A percentile compares a stretch with the other conserved stretches of the same genome.
Evolutionary conservation across 2,797 vertebrate genomes (phyloP).

Genomic region (Sebastiscus albofasciatus): DNA sequence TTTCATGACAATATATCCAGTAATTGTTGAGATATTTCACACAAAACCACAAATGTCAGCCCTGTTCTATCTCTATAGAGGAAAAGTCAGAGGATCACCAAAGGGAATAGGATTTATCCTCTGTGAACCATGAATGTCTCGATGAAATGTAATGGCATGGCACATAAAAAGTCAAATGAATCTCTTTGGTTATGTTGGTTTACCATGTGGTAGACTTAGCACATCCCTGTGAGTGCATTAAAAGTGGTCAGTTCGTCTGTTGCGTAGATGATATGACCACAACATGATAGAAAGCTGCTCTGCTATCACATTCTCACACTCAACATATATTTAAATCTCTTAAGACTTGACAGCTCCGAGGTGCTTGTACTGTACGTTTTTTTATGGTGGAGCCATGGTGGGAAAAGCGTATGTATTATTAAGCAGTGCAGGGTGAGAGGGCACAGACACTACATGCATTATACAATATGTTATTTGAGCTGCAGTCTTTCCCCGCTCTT

Average conservation of each 20-base stretch:
- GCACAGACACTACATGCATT: constrained; percentile 65
- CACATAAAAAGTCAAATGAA: neutral
- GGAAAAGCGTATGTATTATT: constrained; percentile 62
- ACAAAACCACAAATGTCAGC: neutral
- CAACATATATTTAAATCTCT: constrained; percentile 8
- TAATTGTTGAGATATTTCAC: neutral
- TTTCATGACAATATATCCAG: neutral
- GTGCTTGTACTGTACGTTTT: neutral
- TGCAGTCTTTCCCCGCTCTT: constrained; percentile 23
- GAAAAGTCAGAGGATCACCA: neutral
- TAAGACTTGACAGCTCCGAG: neutral
- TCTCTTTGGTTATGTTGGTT: neutral
- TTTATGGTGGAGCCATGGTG: neutral
- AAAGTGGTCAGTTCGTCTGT: neutral
- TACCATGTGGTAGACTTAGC: neutral
- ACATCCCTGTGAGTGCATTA: neutral
- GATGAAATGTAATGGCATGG: no score
- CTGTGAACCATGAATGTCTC: neutral
- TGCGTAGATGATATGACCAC: neutral
- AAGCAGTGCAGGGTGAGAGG: constrained; percentile 47
- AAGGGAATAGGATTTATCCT: neutral
- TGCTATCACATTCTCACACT: neutral
- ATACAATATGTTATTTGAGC: constrained; percentile 60
- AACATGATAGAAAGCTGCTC: neutral
- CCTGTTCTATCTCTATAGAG: neutral